Evolutionary conservation across 2,888 invertebrate species (phyloP), one percentile per base, ranked within the genome.

Genomic region (Chloromyia formosa): DNA sequence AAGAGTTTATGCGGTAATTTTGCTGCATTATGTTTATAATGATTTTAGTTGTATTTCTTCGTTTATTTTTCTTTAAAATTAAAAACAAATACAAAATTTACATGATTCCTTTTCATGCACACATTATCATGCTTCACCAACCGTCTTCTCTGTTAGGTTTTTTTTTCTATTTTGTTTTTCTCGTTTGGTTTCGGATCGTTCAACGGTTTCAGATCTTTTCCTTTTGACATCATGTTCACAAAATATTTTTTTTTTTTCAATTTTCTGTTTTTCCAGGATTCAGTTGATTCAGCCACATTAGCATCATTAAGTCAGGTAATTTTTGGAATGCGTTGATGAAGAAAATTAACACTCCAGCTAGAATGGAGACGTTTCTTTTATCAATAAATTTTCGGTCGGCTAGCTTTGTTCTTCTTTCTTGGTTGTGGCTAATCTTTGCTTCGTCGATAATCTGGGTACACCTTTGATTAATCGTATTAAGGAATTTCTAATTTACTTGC

Each of bases 261-360:
- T 80, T 82, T 79, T 79, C 81, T 81, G 80, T 79, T 81, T 81
- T 83, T 84, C 80, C 84, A 85, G 85, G 85, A 84, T 82, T 85
- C 84, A 82, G 84, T 84, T 83, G 85, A 85, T 83, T 85, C 86
- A 81, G 82, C 85, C 82, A 85, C 85, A 83, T 82, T 86, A 84
- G 86, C 85, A 82, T 86, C 86, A 82, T 83, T 86, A 81, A 85
- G 85, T 83, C 85, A 86, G 86, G 85, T 86, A 86, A 80, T 61
- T 74, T 35, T 35, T 35, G n/a, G 64, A 53, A 54, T 53, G 7
- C 2, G 7, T 35, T 35, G 27, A 45, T 45, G 23, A 18, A 14
- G 20, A 18, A 58, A 58, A 58, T 5, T 18, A 58, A 58, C 12
- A 58, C n/a, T 53, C n/a, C n/a, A n/a, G 18, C 16, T 53, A 53